phyloP scores from a whole-genome alignment of 2,888 invertebrate species.

The Ornithoptera priamus region DNA sequence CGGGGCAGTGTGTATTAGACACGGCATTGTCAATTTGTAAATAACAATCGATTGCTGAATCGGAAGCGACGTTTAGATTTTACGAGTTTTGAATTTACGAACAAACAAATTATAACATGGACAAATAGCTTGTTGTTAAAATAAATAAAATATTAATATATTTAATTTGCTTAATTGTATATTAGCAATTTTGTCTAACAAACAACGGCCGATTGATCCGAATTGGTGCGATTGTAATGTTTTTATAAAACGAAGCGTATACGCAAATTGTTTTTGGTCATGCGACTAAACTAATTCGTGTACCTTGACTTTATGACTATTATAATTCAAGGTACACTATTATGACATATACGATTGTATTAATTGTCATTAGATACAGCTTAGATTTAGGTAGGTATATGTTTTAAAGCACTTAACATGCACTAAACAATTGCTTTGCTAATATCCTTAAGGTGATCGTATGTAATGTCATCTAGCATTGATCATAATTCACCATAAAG shows the following conservation, averaged over 20 bases:
- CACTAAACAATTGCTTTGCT: too few species aligned
- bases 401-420: too few species aligned
- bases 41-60: conserved; percentile 15
- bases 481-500: too few species aligned
- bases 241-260: conserved; percentile 21
- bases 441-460: too few species aligned
- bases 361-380: too few species aligned
- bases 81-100: background rate
- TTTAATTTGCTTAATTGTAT: conserved; percentile 5
- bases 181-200: conserved; percentile 13
- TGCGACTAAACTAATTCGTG: conserved; percentile 6
- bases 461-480: too few species aligned
- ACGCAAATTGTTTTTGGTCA: conserved; percentile 23
- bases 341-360: background rate
- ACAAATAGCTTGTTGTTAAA: conserved; percentile 6
- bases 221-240: conserved; percentile 17
- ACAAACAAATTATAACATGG: conserved; percentile 1
- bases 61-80: conserved; percentile 13
- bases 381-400: too few species aligned
- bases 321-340: conserved; percentile 21
- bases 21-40: conserved; percentile 23
- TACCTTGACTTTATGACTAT: conserved; percentile 23
- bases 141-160: background rate
- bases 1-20: conserved; percentile 26
- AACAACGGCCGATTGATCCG: conserved; percentile 13